phyloP scores from a whole-genome alignment of 2,888 invertebrate species.

The Melieria picta region DNA sequence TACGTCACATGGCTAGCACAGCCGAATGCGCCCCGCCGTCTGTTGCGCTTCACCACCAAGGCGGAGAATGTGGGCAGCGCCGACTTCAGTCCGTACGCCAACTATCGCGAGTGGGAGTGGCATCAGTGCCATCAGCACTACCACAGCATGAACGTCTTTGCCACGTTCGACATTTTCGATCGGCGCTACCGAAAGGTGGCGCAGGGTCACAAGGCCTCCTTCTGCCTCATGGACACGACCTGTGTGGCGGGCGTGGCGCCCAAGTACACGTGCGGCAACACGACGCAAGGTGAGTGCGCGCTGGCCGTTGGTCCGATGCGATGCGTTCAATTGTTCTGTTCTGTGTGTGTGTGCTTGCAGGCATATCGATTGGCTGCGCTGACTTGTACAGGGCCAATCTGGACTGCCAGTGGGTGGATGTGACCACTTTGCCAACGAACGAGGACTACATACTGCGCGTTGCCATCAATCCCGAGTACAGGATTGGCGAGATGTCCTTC shows the following conservation, averaged over 20 bases:
- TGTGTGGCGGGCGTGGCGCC: constrained; percentile 49
- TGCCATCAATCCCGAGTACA: constrained; percentile 57
- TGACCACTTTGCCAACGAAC: constrained; percentile 54
- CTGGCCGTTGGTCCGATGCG: not conserved
- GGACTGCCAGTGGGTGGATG: constrained; percentile 62
- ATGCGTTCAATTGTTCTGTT: not conserved
- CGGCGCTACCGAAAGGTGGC: constrained; percentile 52
- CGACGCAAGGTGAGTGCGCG: constrained; percentile 52
- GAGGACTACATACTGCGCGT: constrained; percentile 53
- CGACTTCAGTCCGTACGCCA: constrained; percentile 58
- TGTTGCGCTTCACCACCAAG: constrained; percentile 56
- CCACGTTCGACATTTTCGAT: constrained; percentile 57
- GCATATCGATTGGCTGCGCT: constrained; percentile 56
- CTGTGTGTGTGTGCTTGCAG: constrained; percentile 32
- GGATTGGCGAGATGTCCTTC: constrained; percentile 54
- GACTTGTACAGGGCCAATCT: constrained; percentile 53
- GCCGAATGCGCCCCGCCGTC: constrained; percentile 49
- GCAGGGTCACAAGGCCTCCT: constrained; percentile 59
- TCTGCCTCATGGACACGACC: constrained; percentile 55
- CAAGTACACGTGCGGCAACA: constrained; percentile 54
- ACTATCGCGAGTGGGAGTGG: constrained; percentile 59
- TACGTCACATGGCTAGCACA: constrained; percentile 51
- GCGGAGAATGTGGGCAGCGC: constrained; percentile 58
- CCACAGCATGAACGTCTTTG: constrained; percentile 59
- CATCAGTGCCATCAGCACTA: constrained; percentile 58